Conservation (phyloP, 1,140 invertebrate species). For the Macrotrachela quadricornifera region DNA sequence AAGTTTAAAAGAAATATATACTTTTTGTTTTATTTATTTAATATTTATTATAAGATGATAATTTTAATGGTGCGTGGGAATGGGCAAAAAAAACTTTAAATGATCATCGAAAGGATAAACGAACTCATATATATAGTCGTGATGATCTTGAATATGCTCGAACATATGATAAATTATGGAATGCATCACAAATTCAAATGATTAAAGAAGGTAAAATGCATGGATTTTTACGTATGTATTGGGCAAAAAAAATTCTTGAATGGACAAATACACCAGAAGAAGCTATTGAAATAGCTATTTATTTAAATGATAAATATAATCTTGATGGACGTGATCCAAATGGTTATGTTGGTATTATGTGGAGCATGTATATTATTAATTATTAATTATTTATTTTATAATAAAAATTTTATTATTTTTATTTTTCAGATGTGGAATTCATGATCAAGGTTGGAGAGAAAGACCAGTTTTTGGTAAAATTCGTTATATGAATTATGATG, state of each 20-base stretch:
- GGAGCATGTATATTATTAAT: background rate
- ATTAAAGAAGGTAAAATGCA: slow-evolving; percentile 66
- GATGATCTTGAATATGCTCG: slow-evolving; percentile 46
- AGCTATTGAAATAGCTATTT: slow-evolving; percentile 51
- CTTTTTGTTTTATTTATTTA: no score
- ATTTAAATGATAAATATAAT: slow-evolving; percentile 64
- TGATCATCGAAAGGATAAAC: slow-evolving; percentile 53
- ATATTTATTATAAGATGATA: slow-evolving; percentile 32
- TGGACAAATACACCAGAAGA: slow-evolving; percentile 56
- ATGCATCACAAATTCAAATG: slow-evolving; percentile 62
- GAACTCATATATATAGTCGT: slow-evolving; percentile 47
- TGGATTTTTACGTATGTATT: slow-evolving; percentile 76
- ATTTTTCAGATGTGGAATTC: slow-evolving; percentile 47
- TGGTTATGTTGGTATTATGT: slow-evolving; percentile 55
- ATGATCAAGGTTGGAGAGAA: slow-evolving; percentile 74
- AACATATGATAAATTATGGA: slow-evolving; percentile 74
- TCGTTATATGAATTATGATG: slow-evolving; percentile 70
- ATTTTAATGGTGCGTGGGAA: slow-evolving; percentile 41
- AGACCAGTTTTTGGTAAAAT: slow-evolving; percentile 68
- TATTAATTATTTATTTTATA: background rate
- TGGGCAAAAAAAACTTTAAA: slow-evolving; percentile 62
- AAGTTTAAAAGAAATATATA: slow-evolving; percentile 19
- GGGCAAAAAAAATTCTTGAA: slow-evolving; percentile 75
- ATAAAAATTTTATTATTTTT: background rate
- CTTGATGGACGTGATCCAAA: slow-evolving; percentile 69